phyloP scores from a whole-genome alignment of 2,888 invertebrate genomes.

The Odontocolon sp. region DNA sequence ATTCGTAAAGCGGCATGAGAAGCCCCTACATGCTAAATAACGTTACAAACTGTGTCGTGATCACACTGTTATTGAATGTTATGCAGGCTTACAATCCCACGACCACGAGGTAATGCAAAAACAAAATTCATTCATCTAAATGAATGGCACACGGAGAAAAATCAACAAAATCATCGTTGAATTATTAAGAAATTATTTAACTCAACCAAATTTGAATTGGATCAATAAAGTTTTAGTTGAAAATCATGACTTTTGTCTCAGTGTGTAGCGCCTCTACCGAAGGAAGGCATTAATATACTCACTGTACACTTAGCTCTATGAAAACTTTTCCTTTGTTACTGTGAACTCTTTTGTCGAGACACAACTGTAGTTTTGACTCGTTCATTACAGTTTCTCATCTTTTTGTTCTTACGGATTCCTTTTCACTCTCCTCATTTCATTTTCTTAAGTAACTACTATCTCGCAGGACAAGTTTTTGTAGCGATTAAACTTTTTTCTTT shows the following conservation, averaged over 20 bases:
- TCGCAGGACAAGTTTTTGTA: too few relatives aligned
- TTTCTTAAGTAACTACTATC: conserved; percentile 11
- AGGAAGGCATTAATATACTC: background rate
- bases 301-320: background rate
- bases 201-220: too few relatives aligned
- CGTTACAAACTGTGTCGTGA: conserved; percentile 25
- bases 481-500: too few relatives aligned
- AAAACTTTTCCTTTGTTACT: conserved; percentile 12
- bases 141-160: too few relatives aligned
- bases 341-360: background rate
- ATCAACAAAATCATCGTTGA: too few relatives aligned
- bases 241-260: too few relatives aligned
- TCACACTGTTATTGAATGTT: background rate
- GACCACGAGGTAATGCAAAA: too few relatives aligned
- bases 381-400: background rate
- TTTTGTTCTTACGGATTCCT: background rate
- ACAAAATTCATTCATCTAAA: too few relatives aligned
- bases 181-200: too few relatives aligned
- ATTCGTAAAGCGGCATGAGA: conserved; percentile 49
- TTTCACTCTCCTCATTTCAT: background rate
- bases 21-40: conserved; percentile 45
- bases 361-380: background rate
- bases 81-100: too few relatives aligned
- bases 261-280: too few relatives aligned
- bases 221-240: too few relatives aligned